Evolutionary conservation across 2,113 vertebrate genomes (phyloP).

Genomic region (Hypomesus transpacificus): DNA sequence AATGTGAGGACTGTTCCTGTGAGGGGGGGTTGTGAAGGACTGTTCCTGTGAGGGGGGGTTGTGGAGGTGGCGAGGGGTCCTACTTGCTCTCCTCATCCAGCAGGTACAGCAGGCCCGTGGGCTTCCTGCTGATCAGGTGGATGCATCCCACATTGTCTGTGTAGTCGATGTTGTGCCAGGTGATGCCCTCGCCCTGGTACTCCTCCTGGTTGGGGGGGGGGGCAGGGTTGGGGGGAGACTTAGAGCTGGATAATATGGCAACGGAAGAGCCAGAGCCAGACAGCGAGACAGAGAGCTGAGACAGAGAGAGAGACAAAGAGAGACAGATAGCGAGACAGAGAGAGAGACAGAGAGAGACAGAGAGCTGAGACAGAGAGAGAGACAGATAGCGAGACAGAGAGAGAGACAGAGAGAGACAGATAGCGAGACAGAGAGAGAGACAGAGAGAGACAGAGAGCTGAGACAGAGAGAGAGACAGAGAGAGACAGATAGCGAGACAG

Average conservation of each 20-base stretch:
- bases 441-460: too few species aligned
- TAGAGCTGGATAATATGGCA: background rate
- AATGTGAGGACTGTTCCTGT: background rate
- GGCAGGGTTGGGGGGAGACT: background rate
- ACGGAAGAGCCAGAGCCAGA: background rate
- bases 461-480: too few species aligned
- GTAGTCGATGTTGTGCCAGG: constrained; percentile 98
- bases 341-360: background rate
- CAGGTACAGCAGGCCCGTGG: constrained; percentile 92
- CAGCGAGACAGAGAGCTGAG: background rate
- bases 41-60: background rate
- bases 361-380: too few species aligned
- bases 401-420: background rate
- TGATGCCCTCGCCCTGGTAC: constrained; percentile 93
- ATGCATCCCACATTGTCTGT: constrained; percentile 97
- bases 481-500: background rate
- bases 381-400: background rate
- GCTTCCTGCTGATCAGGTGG: constrained; percentile 97
- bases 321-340: background rate
- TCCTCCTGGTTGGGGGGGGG: constrained; percentile 79
- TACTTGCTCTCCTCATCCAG: constrained; percentile 99
- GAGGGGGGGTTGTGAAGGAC: background rate
- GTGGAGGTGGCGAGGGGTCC: constrained; percentile 39
- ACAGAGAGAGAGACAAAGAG: background rate
- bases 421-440: background rate